Evolutionary conservation across 2,113 vertebrate species (phyloP).

Genomic region (Kobus ellipsiprymnus): DNA sequence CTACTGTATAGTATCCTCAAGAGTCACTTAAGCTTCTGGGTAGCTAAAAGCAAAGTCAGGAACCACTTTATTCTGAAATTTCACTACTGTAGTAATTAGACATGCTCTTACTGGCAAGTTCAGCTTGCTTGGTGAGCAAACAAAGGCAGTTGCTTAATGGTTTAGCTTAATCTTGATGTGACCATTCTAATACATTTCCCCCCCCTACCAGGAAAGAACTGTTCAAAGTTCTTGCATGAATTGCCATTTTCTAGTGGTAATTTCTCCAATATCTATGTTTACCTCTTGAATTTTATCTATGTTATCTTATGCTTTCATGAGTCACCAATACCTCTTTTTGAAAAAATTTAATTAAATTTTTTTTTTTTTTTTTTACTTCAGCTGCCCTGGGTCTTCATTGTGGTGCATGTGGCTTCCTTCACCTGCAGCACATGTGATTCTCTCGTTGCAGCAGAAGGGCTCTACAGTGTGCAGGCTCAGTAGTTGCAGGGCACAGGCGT

Average conservation of each 20-base stretch:
- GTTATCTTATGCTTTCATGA: not conserved
- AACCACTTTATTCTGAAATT: not conserved
- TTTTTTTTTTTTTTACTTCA: not conserved
- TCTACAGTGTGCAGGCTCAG: not conserved
- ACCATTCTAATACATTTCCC: not conserved
- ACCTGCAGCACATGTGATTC: not conserved
- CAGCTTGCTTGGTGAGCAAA: not conserved
- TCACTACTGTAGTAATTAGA: not conserved
- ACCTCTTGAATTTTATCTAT: not conserved
- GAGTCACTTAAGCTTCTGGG: not conserved
- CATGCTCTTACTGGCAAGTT: not conserved
- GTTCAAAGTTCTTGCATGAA: not conserved
- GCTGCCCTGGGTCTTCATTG: not conserved
- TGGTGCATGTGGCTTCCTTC: not conserved
- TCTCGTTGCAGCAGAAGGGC: not conserved
- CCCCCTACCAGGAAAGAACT: not conserved
- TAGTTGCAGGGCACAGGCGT: not conserved
- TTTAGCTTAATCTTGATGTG: not conserved
- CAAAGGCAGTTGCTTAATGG: not conserved
- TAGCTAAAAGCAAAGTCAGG: slow-evolving; percentile 2
- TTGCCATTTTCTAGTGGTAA: not conserved
- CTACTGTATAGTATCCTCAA: not conserved
- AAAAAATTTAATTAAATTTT: not conserved
- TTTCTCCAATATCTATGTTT: not conserved
- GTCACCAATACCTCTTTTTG: not conserved